A percentile compares a stretch with the other conserved stretches of the same genome.
These are phyloP conservation scores for Megalopta genalis DNA, from an alignment of 1,140 invertebrate species.

Conservation along the genomic window DNA sequence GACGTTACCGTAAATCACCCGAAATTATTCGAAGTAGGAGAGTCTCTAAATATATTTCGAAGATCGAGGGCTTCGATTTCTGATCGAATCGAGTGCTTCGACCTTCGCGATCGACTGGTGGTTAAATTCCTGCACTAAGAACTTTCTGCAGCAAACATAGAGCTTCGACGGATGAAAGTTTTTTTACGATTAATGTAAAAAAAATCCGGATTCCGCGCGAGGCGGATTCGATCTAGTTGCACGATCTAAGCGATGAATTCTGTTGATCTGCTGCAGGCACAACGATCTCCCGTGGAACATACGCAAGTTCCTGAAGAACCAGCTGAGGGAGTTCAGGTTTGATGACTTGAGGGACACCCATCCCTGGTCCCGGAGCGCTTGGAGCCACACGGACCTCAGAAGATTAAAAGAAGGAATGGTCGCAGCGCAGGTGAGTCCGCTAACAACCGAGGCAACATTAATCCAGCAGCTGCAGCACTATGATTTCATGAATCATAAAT, in stretches of 20 bases:
- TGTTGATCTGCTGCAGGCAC: slow-evolving; percentile 84
- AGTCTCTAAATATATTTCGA: too few species aligned
- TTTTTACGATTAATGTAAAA: too few species aligned
- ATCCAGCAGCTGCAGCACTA: neutral
- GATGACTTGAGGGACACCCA: slow-evolving; percentile 87
- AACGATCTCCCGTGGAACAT: slow-evolving; percentile 96
- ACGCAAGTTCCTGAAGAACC: slow-evolving; percentile 91
- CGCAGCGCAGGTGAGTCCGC: slow-evolving; percentile 88
- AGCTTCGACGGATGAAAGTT: neutral
- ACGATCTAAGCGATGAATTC: neutral
- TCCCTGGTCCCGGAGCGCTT: slow-evolving; percentile 88
- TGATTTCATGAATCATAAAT: neutral
- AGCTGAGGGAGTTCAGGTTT: slow-evolving; percentile 90
- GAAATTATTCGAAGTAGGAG: too few species aligned
- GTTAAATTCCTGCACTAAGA: too few species aligned
- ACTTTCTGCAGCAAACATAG: too few species aligned
- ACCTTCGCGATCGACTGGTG: too few species aligned
- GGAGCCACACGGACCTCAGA: slow-evolving; percentile 92
- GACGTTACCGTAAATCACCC: too few species aligned
- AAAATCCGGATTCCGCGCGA: too few species aligned
- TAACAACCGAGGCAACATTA: slow-evolving; percentile 47
- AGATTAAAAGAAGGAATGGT: slow-evolving; percentile 89
- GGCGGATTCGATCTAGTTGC: too few species aligned
- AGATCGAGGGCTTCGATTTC: too few species aligned
- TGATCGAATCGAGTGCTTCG: too few species aligned